A percentile compares a stretch with the other conserved stretches of the same genome.
phyloP scores from a whole-genome alignment of 2,888 invertebrate species.

The Epsilonema sp. region DNA sequence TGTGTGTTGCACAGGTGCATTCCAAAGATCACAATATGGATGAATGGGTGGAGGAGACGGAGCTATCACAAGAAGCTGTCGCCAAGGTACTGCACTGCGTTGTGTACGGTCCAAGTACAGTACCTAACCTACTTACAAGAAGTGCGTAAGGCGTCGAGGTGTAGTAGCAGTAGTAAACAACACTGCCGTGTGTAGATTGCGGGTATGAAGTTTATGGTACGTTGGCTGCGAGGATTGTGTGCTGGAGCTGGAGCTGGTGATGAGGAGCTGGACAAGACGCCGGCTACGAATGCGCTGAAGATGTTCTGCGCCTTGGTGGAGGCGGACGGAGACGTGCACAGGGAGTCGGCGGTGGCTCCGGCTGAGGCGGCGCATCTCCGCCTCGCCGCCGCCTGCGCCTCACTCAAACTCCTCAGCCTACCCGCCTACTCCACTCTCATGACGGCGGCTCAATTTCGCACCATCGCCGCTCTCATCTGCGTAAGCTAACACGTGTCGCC shows the following conservation, averaged over 20 bases:
- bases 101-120: too few relatives aligned
- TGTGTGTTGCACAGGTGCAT: too few relatives aligned
- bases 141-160: background rate
- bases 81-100: too few relatives aligned
- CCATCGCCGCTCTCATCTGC: conserved; percentile 69
- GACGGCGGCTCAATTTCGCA: conserved; percentile 80
- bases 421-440: conserved; percentile 85
- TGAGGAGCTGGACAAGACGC: conserved; percentile 11
- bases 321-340: conserved; percentile 60
- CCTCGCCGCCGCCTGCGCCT: conserved; percentile 74
- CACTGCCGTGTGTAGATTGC: conserved; percentile 40
- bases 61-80: conserved; percentile 63
- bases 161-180: background rate
- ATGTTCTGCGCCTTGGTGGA: conserved; percentile 81
- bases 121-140: too few relatives aligned
- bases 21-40: too few relatives aligned
- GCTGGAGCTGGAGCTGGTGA: conserved; percentile 68
- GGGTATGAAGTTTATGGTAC: conserved; percentile 86
- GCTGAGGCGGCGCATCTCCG: conserved; percentile 84
- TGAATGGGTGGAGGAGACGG: conserved; percentile 42
- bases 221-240: conserved; percentile 78
- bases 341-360: too few relatives aligned
- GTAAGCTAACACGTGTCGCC: conserved; percentile 36
- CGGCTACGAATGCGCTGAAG: conserved; percentile 48
- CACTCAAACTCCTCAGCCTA: conserved; percentile 89